Evolutionary conservation across 2,888 invertebrate genomes (phyloP), one percentile per base, ranked within the genome.

Genomic region (Heliconius erato): DNA sequence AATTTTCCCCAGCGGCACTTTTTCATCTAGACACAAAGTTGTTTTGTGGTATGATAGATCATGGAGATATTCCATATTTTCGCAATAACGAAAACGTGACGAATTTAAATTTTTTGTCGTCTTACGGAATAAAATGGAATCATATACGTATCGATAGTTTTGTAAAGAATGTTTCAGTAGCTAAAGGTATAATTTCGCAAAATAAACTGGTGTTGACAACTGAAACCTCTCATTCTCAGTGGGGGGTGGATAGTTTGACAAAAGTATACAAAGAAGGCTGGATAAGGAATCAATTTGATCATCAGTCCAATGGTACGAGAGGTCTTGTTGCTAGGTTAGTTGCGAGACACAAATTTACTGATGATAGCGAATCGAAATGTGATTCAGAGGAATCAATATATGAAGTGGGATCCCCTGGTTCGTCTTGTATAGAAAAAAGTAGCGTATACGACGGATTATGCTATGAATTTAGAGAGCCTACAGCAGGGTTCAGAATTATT

Each of bases 1-100:
- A 94, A 85, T 96, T 95, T 85, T 87, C 93, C 40, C 95, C 95
- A 16, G 94, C 94, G 32, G 94, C 95, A n/a, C 91, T 93, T 23
- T 95, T 91, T 84, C 87, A 85, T 84, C 82, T 95, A 12, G 85
- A 89, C 2, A 90, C 91, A 0, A 90, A 90, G 84, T 92, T 90
- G 81, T 94, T 88, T 82, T 95, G 95, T 85, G 95, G 95, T 59
- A 87, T 95, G 28, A 88, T 94, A 59, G 80, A 86, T 19, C 91
- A 92, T 80, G 87, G 86, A 80, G 89, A 89, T 82, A 85, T 90
- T 44, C 88, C 54, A 49, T 72, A 11, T 84, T 6, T 59, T 65
- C 11, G 54, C 85, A 14, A 80, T 59, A 84, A 83, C 69, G 71
- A 84, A 74, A 83, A 84, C 79, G 7, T 84, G 11, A 82, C 84